Percentiles rank a stretch among this genome's conserved stretches.
These are phyloP conservation scores for Nycticorax nycticorax DNA, from an alignment of 2,113 vertebrate genomes.

Conservation along the genomic window DNA sequence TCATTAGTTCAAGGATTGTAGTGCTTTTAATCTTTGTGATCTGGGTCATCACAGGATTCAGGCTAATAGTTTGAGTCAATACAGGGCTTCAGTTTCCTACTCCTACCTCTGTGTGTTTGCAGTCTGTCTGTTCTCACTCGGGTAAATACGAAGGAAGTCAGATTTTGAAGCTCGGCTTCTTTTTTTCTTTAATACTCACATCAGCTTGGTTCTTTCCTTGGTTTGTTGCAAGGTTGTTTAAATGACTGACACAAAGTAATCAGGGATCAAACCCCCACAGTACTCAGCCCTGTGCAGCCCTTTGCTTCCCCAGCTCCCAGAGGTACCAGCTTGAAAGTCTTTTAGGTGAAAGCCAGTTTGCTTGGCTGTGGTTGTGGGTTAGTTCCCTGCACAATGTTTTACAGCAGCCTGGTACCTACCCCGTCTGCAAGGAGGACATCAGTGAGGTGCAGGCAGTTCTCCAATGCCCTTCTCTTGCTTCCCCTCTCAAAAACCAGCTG, in stretches of 20 bases:
- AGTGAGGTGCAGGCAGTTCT: background rate
- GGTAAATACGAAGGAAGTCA: background rate
- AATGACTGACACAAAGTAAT: background rate
- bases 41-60: conserved; percentile 19
- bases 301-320: background rate
- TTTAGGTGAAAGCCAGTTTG: background rate
- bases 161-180: background rate
- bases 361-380: background rate
- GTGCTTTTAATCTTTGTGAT: conserved; percentile 45
- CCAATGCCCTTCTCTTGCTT: background rate
- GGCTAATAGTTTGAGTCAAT: background rate
- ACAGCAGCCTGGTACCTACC: background rate
- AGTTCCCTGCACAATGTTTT: background rate
- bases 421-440: background rate
- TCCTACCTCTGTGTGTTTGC: background rate
- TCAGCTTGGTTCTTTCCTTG: background rate
- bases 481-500: background rate
- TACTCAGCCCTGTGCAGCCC: background rate
- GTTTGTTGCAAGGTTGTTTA: background rate
- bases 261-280: background rate
- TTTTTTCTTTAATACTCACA: background rate
- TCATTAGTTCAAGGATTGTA: conserved; percentile 28
- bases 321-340: background rate
- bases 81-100: background rate
- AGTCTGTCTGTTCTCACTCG: background rate